Evolutionary conservation across 2,113 vertebrate genomes (phyloP).

Genomic region (Psilopogon haemacephalus): DNA sequence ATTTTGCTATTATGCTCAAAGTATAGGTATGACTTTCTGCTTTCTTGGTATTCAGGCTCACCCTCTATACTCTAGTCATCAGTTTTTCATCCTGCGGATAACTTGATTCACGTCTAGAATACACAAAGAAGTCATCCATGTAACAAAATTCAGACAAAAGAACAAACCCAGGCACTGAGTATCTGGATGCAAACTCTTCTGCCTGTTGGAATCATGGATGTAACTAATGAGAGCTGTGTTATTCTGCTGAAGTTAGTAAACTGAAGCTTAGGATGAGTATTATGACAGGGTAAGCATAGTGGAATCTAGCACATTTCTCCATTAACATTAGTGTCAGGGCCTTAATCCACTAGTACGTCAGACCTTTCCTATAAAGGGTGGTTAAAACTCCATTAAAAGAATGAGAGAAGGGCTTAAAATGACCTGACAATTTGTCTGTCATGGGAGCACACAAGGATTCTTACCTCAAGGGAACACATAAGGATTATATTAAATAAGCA

Average conservation of each 20-base stretch:
- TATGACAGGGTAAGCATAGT: neutral
- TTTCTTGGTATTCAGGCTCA: neutral
- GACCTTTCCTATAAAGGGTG: rapidly evolving
- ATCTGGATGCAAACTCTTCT: neutral
- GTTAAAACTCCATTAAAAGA: neutral
- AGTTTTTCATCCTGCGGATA: neutral
- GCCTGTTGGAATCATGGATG: neutral
- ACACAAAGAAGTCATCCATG: neutral
- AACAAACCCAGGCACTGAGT: neutral
- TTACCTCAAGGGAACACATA: neutral
- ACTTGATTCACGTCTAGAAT: neutral
- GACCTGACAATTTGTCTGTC: neutral
- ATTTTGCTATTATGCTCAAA: rapidly evolving
- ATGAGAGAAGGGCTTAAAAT: neutral
- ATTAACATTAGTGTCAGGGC: neutral
- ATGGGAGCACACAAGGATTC: neutral
- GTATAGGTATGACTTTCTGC: neutral
- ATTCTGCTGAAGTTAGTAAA: neutral
- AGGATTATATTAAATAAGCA: neutral
- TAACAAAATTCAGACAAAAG: neutral
- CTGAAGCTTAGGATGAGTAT: neutral
- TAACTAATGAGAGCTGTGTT: neutral
- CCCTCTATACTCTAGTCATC: neutral
- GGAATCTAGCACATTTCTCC: neutral
- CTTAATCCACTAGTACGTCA: neutral